phyloP scores from a whole-genome alignment of 2,113 vertebrate species.

The Callithrix jacchus region DNA sequence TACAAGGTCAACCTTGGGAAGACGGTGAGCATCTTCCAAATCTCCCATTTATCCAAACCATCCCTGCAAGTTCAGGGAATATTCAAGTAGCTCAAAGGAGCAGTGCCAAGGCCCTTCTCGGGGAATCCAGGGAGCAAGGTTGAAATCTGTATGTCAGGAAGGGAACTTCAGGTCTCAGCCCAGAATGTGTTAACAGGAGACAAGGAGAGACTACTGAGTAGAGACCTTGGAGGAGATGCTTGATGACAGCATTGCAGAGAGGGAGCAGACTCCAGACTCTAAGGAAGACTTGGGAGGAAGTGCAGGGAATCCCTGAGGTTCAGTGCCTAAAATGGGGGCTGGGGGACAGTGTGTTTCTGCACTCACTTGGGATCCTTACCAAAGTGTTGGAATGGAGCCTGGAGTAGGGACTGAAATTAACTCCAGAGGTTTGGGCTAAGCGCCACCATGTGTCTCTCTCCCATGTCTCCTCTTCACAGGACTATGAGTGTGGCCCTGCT shows the following conservation, averaged over 20 bases:
- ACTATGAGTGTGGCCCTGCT: background rate
- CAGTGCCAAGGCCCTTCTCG: background rate
- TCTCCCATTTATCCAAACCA: background rate
- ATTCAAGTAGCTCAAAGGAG: background rate
- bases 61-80: background rate
- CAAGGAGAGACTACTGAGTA: background rate
- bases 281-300: background rate
- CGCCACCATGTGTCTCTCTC: background rate
- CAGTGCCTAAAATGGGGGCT: background rate
- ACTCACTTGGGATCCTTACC: background rate
- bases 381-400: background rate
- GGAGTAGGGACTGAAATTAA: background rate
- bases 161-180: background rate
- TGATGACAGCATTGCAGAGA: background rate
- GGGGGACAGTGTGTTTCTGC: background rate
- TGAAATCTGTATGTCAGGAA: background rate
- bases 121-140: background rate
- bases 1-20: background rate
- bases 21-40: background rate
- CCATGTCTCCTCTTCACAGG: background rate
- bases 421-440: background rate
- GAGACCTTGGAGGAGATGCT: background rate
- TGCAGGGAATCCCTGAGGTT: background rate
- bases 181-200: background rate
- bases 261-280: background rate